Evolutionary conservation across 2,113 vertebrate genomes (phyloP), one percentile per base, ranked within the genome.

Genomic region (Malurus alboscapulatus): DNA sequence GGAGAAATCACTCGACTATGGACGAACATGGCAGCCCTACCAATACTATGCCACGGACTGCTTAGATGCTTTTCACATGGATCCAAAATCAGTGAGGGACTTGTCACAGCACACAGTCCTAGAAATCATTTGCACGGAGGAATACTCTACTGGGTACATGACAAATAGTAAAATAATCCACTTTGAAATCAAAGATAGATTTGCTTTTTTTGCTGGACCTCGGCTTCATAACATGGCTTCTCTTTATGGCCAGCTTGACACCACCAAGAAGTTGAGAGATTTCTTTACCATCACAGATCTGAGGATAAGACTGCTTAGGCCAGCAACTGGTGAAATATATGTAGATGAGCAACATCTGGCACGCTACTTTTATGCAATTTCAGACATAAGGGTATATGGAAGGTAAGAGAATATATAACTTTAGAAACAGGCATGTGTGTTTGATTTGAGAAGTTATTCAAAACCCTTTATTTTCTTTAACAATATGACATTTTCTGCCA

Each of bases 41-140:
- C 99, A 99, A 63, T 99, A 99, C 93, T 99, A 99, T 22, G 99
- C 99, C 96, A 99, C 99, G 0, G 99, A 99, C 97, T 99, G 99
- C 96, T 97, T 99, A 96, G 98, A 99, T 11, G 99, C 99, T 92
- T 99, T 99, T 90, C 98, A 98, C 89, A 99, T 99, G 99, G 99
- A 99, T 94, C 98, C 99, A 78, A 99, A 99, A 97, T 99, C 99
- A 2, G 98, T 98, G 94, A 98, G 98, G 96, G 99, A 99, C 96
- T 98, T 99, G 93, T 98, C 99, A 6, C 98, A 99, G 97, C 98
- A 98, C 48, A 99, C 99, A 2, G 98, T 99, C 84, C 97, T 99
- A 95, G 99, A 99, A 98, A 99, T 99, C 93, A 99, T 99, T 98
- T 99, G 99, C 97, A 99, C 99, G 8, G 99, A 99, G 98, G 99